phyloP scores from a whole-genome alignment of 2,888 invertebrate species.

The Copidosoma aretas region DNA sequence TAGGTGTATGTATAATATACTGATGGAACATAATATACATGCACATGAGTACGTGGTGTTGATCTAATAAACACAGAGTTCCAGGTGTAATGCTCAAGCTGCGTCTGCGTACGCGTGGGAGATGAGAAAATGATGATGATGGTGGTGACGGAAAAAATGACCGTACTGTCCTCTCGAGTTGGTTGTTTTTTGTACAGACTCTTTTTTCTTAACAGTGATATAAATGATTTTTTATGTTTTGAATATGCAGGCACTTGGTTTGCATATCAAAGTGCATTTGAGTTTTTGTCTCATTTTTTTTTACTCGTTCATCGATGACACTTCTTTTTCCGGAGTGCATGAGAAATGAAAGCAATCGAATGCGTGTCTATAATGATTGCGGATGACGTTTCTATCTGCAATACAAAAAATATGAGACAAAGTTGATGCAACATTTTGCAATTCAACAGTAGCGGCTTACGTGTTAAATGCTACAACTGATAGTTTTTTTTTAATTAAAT shows the following conservation, averaged over 20 bases:
- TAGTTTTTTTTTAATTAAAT: conserved; percentile 17
- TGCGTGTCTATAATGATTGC: too few species aligned
- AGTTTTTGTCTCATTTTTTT: background rate
- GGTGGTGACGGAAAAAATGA: too few species aligned
- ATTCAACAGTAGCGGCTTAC: conserved; percentile 11
- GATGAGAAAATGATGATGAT: conserved; percentile 30
- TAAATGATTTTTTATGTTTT: background rate
- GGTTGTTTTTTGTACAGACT: background rate
- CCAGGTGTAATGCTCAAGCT: conserved; percentile 44
- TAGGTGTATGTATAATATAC: too few species aligned
- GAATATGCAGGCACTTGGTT: background rate
- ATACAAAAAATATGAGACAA: conserved; percentile 8
- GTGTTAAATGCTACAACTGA: background rate
- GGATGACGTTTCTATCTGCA: background rate
- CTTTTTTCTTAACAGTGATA: background rate
- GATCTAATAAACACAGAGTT: conserved; percentile 10
- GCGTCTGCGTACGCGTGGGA: conserved; percentile 45
- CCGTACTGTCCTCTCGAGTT: background rate
- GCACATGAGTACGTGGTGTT: conserved; percentile 21
- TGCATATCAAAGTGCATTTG: background rate
- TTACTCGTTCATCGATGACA: background rate
- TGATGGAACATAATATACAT: background rate
- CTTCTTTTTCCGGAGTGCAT: conserved; percentile 2
- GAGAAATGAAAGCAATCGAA: background rate
- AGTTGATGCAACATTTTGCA: conserved; percentile 17